Percentiles rank a stretch among this genome's conserved stretches.
Conservation (phyloP, 2,888 invertebrate species). For the Molorchus minor region DNA sequence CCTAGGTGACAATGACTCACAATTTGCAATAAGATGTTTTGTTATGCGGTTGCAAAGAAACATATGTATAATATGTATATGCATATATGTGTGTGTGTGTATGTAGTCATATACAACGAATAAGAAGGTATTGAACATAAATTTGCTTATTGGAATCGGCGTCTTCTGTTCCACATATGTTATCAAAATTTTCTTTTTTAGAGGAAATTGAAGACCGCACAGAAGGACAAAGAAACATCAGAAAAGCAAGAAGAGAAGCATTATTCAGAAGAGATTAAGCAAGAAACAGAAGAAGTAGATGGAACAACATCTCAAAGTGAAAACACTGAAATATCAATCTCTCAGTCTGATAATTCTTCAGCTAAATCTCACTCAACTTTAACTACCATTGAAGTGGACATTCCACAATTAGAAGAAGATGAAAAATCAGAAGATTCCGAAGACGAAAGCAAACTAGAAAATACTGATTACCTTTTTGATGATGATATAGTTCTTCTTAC, state of each 20-base stretch:
- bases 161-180: too few relatives aligned
- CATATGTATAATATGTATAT: too few relatives aligned
- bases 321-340: conserved; percentile 12
- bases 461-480: conserved; percentile 39
- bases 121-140: too few relatives aligned
- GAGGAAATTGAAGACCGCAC: conserved; percentile 51
- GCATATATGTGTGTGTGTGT: too few relatives aligned
- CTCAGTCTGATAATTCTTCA: conserved; percentile 28
- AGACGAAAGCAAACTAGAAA: conserved; percentile 33
- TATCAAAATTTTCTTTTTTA: conserved; percentile 33
- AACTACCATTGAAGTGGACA: conserved; percentile 12
- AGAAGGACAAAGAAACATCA: conserved; percentile 46
- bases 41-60: too few relatives aligned
- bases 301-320: conserved; percentile 9
- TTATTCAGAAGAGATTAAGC: conserved; percentile 11
- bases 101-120: too few relatives aligned
- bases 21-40: too few relatives aligned
- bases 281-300: conserved; percentile 28
- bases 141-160: too few relatives aligned
- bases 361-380: conserved; percentile 26
- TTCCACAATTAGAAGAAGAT: background rate
- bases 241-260: conserved; percentile 32
- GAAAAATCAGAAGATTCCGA: conserved; percentile 26
- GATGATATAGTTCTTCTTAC: conserved; percentile 64
- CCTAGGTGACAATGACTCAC: too few relatives aligned